phyloP scores from a whole-genome alignment of 2,113 vertebrate genomes.

The Bolborhynchus lineola region DNA sequence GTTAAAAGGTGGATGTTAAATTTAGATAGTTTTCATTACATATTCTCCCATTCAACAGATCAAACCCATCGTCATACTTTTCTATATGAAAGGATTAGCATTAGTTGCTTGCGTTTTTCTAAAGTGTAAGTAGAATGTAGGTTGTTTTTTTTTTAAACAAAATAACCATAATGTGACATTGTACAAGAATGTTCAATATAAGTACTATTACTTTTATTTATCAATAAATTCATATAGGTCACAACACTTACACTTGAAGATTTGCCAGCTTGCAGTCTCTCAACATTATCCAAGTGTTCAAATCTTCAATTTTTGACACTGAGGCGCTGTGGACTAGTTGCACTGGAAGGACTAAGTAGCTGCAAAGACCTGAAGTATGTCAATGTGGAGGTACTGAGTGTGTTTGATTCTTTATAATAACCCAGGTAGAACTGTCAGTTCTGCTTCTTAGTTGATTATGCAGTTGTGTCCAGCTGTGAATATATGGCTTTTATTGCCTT shows the following conservation, averaged over 20 bases:
- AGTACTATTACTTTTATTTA: background rate
- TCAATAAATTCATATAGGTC: conserved; percentile 74
- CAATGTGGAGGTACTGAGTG: conserved; percentile 81
- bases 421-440: background rate
- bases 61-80: background rate
- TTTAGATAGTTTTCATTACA: background rate
- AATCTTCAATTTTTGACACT: conserved; percentile 83
- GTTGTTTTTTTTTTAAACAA: background rate
- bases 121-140: background rate
- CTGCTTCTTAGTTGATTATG: background rate
- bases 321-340: conserved; percentile 80
- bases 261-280: conserved; percentile 81
- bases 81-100: background rate
- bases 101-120: background rate
- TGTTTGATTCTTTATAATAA: background rate
- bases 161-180: background rate
- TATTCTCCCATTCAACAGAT: background rate
- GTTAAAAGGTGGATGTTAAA: background rate
- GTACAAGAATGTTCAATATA: background rate
- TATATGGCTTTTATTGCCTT: background rate
- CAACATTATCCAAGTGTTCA: conserved; percentile 79
- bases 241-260: conserved; percentile 83
- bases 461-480: background rate
- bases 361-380: conserved; percentile 80
- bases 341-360: conserved; percentile 78